These are phyloP conservation scores for Phortica okadai DNA, from an alignment of 2,888 invertebrate species.

Conservation along the genomic window DNA sequence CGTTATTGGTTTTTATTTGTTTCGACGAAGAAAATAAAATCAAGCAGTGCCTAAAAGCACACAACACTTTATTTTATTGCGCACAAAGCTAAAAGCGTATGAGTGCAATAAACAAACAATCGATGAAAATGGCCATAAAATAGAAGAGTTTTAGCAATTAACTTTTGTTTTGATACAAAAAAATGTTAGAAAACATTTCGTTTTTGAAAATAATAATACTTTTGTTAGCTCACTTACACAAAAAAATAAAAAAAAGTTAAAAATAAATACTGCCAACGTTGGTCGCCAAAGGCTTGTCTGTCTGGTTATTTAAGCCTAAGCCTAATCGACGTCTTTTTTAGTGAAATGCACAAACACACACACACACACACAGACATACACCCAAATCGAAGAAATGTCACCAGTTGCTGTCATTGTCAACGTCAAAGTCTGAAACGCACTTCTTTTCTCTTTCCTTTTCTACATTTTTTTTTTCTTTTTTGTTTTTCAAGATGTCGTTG, in stretches of 20 bases:
- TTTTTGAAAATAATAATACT: background rate
- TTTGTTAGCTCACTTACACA: too few relatives aligned
- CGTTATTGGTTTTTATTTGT: slow-evolving; percentile 3
- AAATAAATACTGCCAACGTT: too few relatives aligned
- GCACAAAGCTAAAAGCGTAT: too few relatives aligned
- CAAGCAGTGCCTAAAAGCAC: slow-evolving; percentile 18
- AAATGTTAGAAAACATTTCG: background rate
- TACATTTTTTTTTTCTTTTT: too few relatives aligned
- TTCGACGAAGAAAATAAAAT: background rate
- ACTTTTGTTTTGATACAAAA: background rate
- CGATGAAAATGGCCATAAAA: background rate
- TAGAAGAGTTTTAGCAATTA: background rate
- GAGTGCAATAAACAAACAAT: background rate
- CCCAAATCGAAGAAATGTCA: background rate
- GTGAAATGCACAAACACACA: too few relatives aligned
- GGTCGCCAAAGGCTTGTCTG: too few relatives aligned
- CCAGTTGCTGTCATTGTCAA: slow-evolving; percentile 7
- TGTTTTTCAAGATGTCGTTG: background rate
- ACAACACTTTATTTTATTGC: slow-evolving; percentile 7
- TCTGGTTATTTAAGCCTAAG: too few relatives aligned
- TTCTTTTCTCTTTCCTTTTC: background rate
- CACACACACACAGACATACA: too few relatives aligned
- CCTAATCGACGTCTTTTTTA: too few relatives aligned
- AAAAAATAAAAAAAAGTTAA: too few relatives aligned
- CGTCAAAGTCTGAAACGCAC: background rate